Evolutionary conservation across 2,113 vertebrate genomes (phyloP).

Genomic region (Herpailurus yagouaroundi): DNA sequence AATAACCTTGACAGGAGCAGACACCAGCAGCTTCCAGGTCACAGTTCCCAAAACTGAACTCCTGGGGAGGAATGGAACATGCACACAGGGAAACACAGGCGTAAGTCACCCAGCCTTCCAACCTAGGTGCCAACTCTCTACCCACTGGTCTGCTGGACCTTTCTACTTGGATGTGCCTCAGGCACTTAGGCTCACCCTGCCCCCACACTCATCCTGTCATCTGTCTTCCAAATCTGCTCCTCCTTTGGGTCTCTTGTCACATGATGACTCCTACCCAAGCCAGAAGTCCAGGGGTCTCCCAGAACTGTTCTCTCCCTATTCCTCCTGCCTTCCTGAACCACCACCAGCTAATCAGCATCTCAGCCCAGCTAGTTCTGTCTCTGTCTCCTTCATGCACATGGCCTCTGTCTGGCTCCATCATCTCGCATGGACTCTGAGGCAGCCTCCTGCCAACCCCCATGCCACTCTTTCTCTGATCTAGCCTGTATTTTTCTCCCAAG

Average conservation of each 20-base stretch:
- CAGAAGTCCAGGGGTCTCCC: not conserved
- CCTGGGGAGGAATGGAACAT: not conserved
- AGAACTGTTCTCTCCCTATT: not conserved
- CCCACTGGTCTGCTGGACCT: no score
- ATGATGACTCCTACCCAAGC: not conserved
- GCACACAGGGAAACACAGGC: not conserved
- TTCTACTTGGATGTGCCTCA: not conserved
- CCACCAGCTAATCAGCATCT: not conserved
- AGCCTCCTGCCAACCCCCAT: not conserved
- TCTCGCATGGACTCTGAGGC: fast-evolving
- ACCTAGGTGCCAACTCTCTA: not conserved
- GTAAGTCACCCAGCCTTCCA: not conserved
- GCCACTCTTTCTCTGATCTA: not conserved
- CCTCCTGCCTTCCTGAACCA: not conserved
- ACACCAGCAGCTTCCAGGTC: conserved; percentile 16
- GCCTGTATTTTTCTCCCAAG: not conserved
- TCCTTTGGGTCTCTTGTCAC: not conserved
- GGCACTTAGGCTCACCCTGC: not conserved
- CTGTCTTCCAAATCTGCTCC: not conserved
- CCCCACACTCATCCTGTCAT: not conserved
- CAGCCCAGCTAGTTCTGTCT: not conserved
- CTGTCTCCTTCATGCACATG: no score
- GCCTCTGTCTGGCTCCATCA: not conserved
- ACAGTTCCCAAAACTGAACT: not conserved
- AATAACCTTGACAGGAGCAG: conserved; percentile 56